Base-by-base conservation (phyloP, 2,113 vertebrate species). In the Oryzias curvinotus region DNA sequence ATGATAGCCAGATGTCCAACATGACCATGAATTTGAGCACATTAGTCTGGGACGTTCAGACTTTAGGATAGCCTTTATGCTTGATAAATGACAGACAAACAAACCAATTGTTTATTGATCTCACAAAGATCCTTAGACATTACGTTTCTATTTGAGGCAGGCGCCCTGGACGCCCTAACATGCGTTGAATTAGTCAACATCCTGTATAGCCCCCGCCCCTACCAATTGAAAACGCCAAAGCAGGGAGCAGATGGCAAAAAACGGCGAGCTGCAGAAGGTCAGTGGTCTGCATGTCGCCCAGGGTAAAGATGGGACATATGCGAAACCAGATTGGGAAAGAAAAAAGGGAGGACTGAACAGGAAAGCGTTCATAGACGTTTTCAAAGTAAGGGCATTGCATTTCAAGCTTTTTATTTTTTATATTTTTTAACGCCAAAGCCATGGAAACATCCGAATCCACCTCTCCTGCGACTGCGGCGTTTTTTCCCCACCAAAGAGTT, bases 241-340 rank as follows among this genome's bases (percentile, higher is more conserved):
- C 48, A 26, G 65, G 52, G 47, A 82, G 77, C 86, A 87, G 85
- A 87, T 86, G 88, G 84, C 71, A 57, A 64, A 18, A 68, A 83
- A 73, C 62, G 70, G 36, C 61, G 65, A 19, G 55, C 73, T 18
- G 57, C 51, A 72, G 85, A 73, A 78, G 82, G 78, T 77, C 78
- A 64, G 77, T 54, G 62, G 80, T 77, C 73, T 78, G 70, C 65
- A 59, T 55, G 63, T 45, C 60, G 72, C 63, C 78, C 69, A 62
- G 30, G 5, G 44, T 61, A 71, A 70, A 57, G 65, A 63, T 53
- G 50, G 25, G 57, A 17, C 85, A 87, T 85, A 83, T 86, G 89
- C 86, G 60, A 54, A 51, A 73, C 44, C 73, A 52, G 73, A 71
- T 42, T 26, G 4, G 48, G 17, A 50, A 73, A 63, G 15, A 52